Evolutionary conservation across 1,140 invertebrate genomes (phyloP).

Genomic region (Venustaconcha ellipsiformis): DNA sequence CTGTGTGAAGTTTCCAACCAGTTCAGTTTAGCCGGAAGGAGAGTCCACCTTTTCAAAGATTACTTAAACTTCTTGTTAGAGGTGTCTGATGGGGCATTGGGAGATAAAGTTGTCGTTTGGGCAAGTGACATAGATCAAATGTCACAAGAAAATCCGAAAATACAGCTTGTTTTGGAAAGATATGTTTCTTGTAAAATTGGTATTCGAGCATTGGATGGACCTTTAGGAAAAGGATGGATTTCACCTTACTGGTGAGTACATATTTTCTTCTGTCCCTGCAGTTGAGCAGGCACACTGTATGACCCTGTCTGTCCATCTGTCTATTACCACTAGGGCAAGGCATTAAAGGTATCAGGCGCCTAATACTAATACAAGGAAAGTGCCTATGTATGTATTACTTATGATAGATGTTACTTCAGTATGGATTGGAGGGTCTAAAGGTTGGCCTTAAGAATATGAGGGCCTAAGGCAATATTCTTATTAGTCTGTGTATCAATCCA

Average conservation of each 20-base stretch:
- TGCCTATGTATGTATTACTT: no score
- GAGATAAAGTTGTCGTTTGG: neutral
- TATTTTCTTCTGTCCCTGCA: no score
- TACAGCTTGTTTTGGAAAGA: neutral
- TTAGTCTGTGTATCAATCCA: no score
- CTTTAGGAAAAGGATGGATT: slow-evolving; percentile 15
- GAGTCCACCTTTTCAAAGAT: neutral
- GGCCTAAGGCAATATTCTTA: no score
- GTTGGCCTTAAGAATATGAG: no score
- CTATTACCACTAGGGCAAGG: no score
- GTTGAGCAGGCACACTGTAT: no score
- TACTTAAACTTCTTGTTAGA: slow-evolving; percentile 5
- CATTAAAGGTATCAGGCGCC: no score
- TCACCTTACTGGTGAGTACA: slow-evolving; percentile 7
- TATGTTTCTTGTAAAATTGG: slow-evolving; percentile 12
- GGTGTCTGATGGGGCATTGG: slow-evolving; percentile 3
- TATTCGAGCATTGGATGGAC: slow-evolving; percentile 1
- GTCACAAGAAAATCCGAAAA: neutral
- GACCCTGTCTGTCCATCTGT: no score
- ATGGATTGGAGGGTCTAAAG: no score
- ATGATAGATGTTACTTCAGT: no score
- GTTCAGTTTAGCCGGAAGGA: slow-evolving; percentile 11
- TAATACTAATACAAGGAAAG: no score
- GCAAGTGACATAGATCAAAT: neutral
- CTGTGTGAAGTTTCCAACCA: slow-evolving; percentile 5